Base-by-base conservation (phyloP, 1,140 invertebrate species). In the Hermatobates lingyangjiaoensis region DNA sequence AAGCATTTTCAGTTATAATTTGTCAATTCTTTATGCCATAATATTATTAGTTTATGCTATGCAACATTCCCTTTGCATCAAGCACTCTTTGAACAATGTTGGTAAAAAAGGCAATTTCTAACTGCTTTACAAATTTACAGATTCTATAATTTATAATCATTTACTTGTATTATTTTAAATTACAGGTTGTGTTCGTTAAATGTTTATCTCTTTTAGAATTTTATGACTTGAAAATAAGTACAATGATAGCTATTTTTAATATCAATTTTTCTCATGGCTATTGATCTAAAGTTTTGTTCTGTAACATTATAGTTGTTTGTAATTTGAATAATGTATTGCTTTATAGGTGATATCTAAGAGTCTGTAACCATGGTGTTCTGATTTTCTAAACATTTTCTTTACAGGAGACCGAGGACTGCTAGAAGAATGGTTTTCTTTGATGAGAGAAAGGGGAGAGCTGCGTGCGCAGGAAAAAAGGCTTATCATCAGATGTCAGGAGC, bases 341-440 rank as follows among this genome's bases (percentile, higher is more conserved):
- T 34, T 34, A 34, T 34, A 10, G 7, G n/a, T 34, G n/a, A 10
- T 34, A 34, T 34, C n/a, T n/a, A n/a, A n/a, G n/a, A n/a, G n/a
- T n/a, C n/a, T n/a, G n/a, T n/a, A n/a, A 34, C n/a, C 20, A 24
- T 25, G 14, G 12, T 10, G 7, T 40, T 40, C 5, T 23, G 12
- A 53, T 45, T n/a, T 27, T 3, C 18, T 54, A 14, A n/a, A n/a
- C 51, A 49, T 45, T 51, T 10, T 27, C 4, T 62, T 65, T 52
- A 65, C 66, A 48, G 75, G 79, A 53, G 81, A 85, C 63, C 64
- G 71, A 1, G 76, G 80, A 58, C 68, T 90, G 53, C 71, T 89
- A 53, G 75, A 83, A 45, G 82, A 88, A 65, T 86, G 86, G 80
- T 86, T 88, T 62, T 78, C 81, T 61, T 68, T 90, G 55, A 83